Evolutionary conservation across 2,797 vertebrate genomes (phyloP), one percentile per base, ranked within the genome.

Genomic region (Alfaro cultratus): DNA sequence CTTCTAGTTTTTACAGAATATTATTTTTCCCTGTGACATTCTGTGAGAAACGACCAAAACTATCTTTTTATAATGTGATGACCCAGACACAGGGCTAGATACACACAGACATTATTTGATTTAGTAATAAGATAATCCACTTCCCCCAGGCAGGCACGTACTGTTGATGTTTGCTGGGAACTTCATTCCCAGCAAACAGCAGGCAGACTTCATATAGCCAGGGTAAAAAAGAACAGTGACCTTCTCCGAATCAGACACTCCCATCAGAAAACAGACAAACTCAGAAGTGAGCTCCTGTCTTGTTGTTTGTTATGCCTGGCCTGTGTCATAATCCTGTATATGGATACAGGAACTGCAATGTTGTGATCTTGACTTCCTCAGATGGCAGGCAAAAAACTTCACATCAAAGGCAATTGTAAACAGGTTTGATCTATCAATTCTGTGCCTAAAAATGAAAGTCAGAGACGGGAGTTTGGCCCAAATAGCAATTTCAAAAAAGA

Each of bases 81-180:
- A 76, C 57, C 34, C 47, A 6, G 47, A 82, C 29, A 70, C 41
- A 13, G 55, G 72, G 74, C 71, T 71, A 73, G 77, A 88, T 80
- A 73, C 71, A 83, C 70, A 85, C 74, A 88, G 68, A 82, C 76
- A 67, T 71, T 57, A 81, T 80, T 77, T 78, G 6, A 53, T 84
- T 76, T 76, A 80, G 45, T 78, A 60, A 86, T 80, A 74, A 80
- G 72, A 64, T 84, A 79, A 87, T 87, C 73, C 67, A 67, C 23
- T 31, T 76, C 79, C 68, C 34, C 6, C 74, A 75, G 78, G 74
- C 83, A 73, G 34, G 73, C 70, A 78, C 45, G 49, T 36, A 60
- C 46, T 77, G 80, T 74, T 87, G 79, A 87, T 46, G 70, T 78
- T 85, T 74, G 81, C 84, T 47, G 6, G 18, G 34, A 73, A 80